Evolutionary conservation across 2,888 invertebrate genomes (phyloP).

Genomic region (Apoda limacodes): DNA sequence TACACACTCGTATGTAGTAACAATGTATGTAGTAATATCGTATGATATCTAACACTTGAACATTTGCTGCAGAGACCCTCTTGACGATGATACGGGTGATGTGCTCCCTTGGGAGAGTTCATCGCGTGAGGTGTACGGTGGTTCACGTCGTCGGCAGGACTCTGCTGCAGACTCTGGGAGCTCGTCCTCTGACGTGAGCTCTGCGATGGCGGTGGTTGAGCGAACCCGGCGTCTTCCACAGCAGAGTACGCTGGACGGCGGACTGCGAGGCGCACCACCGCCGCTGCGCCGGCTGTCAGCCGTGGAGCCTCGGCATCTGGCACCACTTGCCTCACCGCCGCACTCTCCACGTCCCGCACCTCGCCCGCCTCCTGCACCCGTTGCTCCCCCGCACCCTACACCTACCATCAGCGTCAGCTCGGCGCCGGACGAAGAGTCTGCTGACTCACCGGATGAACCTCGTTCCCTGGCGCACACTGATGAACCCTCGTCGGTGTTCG

Average conservation of each 20-base stretch:
- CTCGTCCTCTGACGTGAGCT: slow-evolving; percentile 81
- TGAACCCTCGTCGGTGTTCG: slow-evolving; percentile 58
- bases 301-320: slow-evolving; percentile 71
- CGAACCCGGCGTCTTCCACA: slow-evolving; percentile 72
- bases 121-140: slow-evolving; percentile 36
- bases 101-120: slow-evolving; percentile 48
- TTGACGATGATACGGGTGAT: slow-evolving; percentile 48
- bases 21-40: no score
- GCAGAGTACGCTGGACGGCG: slow-evolving; percentile 76
- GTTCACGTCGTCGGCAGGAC: slow-evolving; percentile 69
- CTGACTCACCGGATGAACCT: slow-evolving; percentile 43
- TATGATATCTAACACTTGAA: not conserved
- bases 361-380: slow-evolving; percentile 39
- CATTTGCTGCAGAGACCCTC: slow-evolving; percentile 37
- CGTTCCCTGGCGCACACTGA: slow-evolving; percentile 49
- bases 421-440: slow-evolving; percentile 71
- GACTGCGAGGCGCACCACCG: slow-evolving; percentile 62
- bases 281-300: slow-evolving; percentile 57
- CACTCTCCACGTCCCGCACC: slow-evolving; percentile 41
- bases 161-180: slow-evolving; percentile 77
- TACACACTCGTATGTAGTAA: no score
- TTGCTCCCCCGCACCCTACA: slow-evolving; percentile 47
- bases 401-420: slow-evolving; percentile 81
- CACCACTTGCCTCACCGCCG: slow-evolving; percentile 56
- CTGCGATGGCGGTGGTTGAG: slow-evolving; percentile 65